Evolutionary conservation across 2,888 invertebrate species (phyloP).

Genomic region (Thera britannica): DNA sequence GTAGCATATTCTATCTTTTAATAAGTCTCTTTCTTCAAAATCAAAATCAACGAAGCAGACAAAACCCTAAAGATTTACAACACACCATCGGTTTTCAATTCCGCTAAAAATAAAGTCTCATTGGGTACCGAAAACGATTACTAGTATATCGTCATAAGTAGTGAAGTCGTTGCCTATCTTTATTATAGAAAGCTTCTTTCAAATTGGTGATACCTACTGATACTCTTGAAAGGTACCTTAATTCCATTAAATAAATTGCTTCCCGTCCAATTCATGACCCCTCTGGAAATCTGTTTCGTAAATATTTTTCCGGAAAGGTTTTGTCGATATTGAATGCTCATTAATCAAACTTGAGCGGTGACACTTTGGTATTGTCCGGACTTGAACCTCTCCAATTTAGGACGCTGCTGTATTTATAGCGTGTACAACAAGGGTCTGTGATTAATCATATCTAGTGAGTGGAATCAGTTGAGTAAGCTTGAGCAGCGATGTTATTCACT

Average conservation of each 20-base stretch:
- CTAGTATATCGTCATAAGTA: too few species aligned
- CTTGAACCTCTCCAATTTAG: slow-evolving; percentile 43
- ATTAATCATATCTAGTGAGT: slow-evolving; percentile 50
- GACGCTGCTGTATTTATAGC: slow-evolving; percentile 53
- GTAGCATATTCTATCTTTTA: too few species aligned
- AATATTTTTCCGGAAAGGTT: slow-evolving; percentile 48
- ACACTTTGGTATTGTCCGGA: slow-evolving; percentile 58
- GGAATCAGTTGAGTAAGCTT: slow-evolving; percentile 11
- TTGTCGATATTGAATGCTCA: slow-evolving; percentile 48
- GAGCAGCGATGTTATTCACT: slow-evolving; percentile 3
- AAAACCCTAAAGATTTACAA: too few species aligned
- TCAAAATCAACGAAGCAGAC: too few species aligned
- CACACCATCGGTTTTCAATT: too few species aligned
- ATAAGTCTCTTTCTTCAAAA: too few species aligned
- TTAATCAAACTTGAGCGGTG: slow-evolving; percentile 63
- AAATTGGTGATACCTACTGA: background rate
- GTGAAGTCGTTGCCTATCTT: too few species aligned
- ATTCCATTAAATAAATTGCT: slow-evolving; percentile 15
- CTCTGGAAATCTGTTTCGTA: slow-evolving; percentile 37
- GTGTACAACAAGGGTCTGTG: slow-evolving; percentile 35
- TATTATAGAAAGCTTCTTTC: too few species aligned
- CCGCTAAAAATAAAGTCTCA: too few species aligned
- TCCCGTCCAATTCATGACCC: slow-evolving; percentile 21
- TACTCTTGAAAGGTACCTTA: background rate
- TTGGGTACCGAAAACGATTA: too few species aligned